Base-by-base conservation (phyloP, 2,888 invertebrate genomes). In the Pedicia rivosa region DNA sequence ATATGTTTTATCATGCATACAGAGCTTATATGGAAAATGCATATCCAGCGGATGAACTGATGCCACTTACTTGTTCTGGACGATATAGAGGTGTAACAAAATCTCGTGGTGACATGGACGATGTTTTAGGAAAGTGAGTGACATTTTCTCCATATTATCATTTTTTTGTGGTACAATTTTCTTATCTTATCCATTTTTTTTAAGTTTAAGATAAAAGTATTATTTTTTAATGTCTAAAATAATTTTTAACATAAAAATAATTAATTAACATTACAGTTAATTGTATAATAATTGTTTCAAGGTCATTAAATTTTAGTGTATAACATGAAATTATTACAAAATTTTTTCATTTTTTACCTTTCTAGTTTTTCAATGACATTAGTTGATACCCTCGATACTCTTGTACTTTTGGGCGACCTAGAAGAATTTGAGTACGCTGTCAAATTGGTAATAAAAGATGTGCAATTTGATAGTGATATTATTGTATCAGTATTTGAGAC, bases 401-500 rank as follows among this genome's bases (percentile, higher is more conserved):
- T 97, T 45, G 91, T 87, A 38, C 69, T 92, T 33, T 64, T 98
- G 46, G 92, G 92, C 4, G 91, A 94, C 59, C 73, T 92, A 52
- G 76, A 82, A 35, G 92, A 95, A 65, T 98, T 98, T 65, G 95
- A 91, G 56, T 73, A 73, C 47, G 91, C 91, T 16, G 80, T 92
- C 4, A 78, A 78, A 58, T 65, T 87, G 42, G 78, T 97, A 28
- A 78, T 92, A 43, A 69, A 70, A 40, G 80, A 90, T 57, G 88
- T 95, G 6, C 74, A 72, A 37, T 97, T 98, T 60, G 91, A 98
- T 56, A 82, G 74, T 46, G 92, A 98, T 61, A 76, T 95, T 42
- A 75, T 91, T 37, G 95, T 98, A 7, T 95, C 95, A 1, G 90
- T 98, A 4, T 98, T 98, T 61, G 97, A 98, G 63, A 94, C 94